Evolutionary conservation across 2,797 vertebrate species (phyloP).

Genomic region (Taenioides sp.): DNA sequence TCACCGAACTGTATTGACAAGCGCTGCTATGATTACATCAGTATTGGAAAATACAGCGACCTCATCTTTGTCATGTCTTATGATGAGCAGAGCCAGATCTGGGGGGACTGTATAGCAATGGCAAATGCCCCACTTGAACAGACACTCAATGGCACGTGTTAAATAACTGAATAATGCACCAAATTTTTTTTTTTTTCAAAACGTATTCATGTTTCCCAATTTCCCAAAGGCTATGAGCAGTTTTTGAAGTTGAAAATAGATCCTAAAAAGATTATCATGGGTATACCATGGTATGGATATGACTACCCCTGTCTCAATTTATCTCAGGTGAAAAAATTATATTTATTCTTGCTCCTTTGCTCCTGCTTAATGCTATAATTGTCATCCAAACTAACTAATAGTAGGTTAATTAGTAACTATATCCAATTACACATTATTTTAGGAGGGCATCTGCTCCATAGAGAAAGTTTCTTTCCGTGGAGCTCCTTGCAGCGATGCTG

Average conservation of each 20-base stretch:
- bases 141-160: constrained; percentile 84
- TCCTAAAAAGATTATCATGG: constrained; percentile 92
- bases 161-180: background rate
- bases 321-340: constrained; percentile 73
- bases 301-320: constrained; percentile 89
- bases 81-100: constrained; percentile 92
- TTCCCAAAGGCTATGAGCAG: constrained; percentile 82
- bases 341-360: background rate
- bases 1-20: constrained; percentile 86
- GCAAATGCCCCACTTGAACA: constrained; percentile 88
- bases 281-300: constrained; percentile 96
- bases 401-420: background rate
- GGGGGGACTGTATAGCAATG: constrained; percentile 87
- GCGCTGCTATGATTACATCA: constrained; percentile 90
- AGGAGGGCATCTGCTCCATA: constrained; percentile 86
- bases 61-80: constrained; percentile 98
- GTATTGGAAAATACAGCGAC: constrained; percentile 89
- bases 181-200: background rate
- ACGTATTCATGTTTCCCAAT: constrained; percentile 18
- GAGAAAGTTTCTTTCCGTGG: constrained; percentile 85
- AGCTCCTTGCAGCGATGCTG: constrained; percentile 91
- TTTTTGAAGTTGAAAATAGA: constrained; percentile 85
- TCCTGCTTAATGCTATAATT: no score
- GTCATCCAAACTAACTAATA: background rate
- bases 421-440: background rate